Evolutionary conservation across 2,888 invertebrate species (phyloP).

Genomic region (Scaptomyza polygonia): DNA sequence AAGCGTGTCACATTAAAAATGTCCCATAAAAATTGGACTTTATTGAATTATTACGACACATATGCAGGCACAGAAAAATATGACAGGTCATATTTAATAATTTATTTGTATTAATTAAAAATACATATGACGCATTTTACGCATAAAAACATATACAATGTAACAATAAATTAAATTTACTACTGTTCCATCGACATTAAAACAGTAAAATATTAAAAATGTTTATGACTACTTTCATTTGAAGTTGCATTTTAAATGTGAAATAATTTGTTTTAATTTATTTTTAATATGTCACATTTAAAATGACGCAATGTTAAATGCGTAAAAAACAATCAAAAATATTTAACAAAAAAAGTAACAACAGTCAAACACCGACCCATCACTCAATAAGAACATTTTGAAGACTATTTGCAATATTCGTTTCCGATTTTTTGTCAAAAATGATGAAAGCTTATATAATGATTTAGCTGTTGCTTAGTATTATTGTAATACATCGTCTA

Average conservation of each 20-base stretch:
- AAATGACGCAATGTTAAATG: no score
- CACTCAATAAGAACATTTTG: constrained; percentile 29
- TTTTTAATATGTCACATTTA: constrained; percentile 33
- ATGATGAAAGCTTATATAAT: constrained; percentile 7
- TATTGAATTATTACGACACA: constrained; percentile 19
- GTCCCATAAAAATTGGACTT: neutral
- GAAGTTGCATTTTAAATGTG: neutral
- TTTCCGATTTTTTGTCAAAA: neutral
- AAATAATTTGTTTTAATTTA: constrained; percentile 23
- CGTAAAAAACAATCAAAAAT: constrained; percentile 8
- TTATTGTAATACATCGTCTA: constrained; percentile 8
- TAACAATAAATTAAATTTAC: neutral
- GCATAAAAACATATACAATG: neutral
- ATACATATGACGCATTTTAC: neutral
- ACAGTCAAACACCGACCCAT: constrained; percentile 6
- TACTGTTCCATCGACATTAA: neutral
- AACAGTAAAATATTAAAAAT: neutral
- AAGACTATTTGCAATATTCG: constrained; percentile 33
- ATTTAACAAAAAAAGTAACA: neutral
- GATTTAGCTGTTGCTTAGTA: constrained; percentile 7
- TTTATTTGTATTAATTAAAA: constrained; percentile 9
- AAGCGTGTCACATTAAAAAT: constrained; percentile 4
- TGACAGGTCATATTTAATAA: neutral
- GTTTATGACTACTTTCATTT: neutral
- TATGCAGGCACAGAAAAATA: neutral